Base-by-base conservation (phyloP, 2,113 vertebrate genomes). In the Zootoca vivipara region DNA sequence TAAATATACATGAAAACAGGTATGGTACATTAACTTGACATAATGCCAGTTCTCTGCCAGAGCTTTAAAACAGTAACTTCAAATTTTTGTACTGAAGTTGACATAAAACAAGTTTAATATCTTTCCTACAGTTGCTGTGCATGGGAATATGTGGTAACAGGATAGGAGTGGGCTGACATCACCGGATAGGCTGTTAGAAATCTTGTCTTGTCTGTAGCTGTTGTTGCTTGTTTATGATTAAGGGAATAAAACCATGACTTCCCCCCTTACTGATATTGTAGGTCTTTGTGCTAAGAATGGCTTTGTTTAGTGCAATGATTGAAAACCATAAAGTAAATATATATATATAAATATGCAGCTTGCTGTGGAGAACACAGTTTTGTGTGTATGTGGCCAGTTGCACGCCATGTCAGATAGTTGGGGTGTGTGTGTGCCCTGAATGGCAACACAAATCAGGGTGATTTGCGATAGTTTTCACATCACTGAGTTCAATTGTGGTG, bases 1-100 rank as follows among this genome's bases (percentile, higher is more conserved):
- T 9, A 78, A 65, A 80, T 85, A 67, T 75, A 67, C 4, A 62
- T 91, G 28, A 85, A 64, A 42, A 91, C 88, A 85, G 20, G 16
- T 86, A 10, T 2, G 13, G 75, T 86, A 89, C 67, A 22, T 52
- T 78, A 89, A 85, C 33, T 26, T 78, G 20, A 72, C 20, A 18
- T 13, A 75, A 67, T 88, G 70, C 62, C 79, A 18, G 28, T 22
- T 83, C 8, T 86, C 18, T 82, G 62, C 72, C 26, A 86, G 35
- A 77, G 42, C 33, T 77, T 89, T 38, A 88, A 82, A 83, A 42
- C 77, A 87, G 35, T 65, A 69, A 8, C 40, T 69, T 69, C 10
- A 65, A 64, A 89, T 85, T 64, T 73, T 78, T 69, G 56, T 73
- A 58, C n/a, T 30, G 65, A 89, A 62, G 33, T 65, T 85, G 67